A percentile compares a stretch with the other conserved stretches of the same genome.
Evolutionary conservation across 1,140 invertebrate species (phyloP).

Genomic region (Aporrectodea caliginosa): DNA sequence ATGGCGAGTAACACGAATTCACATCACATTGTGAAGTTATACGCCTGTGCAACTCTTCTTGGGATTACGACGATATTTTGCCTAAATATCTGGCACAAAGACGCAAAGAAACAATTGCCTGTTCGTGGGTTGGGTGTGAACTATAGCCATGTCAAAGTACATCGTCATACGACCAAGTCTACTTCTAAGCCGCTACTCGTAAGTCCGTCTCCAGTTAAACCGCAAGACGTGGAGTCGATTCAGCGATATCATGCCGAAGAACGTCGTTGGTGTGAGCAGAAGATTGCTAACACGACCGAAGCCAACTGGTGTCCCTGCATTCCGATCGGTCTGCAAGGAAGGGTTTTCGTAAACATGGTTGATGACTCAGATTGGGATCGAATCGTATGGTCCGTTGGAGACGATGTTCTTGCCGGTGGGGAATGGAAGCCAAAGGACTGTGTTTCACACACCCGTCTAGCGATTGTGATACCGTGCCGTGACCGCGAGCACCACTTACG

Average conservation of each 20-base stretch:
- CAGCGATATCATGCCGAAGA: background rate
- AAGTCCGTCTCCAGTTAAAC: no score
- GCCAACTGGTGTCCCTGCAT: background rate
- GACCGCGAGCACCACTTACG: conserved; percentile 72
- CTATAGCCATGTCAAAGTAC: no score
- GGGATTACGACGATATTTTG: no score
- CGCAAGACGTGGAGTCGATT: no score
- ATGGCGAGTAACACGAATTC: no score
- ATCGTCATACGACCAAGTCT: no score
- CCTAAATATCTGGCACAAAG: no score
- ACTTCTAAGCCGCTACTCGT: no score
- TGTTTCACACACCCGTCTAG: conserved; percentile 57
- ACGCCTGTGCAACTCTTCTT: no score
- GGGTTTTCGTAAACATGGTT: background rate
- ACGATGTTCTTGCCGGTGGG: background rate
- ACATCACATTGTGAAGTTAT: no score
- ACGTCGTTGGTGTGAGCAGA: background rate
- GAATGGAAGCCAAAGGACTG: conserved; percentile 24
- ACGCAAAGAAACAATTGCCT: no score
- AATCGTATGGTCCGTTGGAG: background rate
- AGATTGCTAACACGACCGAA: background rate
- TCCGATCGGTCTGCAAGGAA: background rate
- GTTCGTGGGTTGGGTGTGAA: no score
- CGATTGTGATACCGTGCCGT: conserved; percentile 81
- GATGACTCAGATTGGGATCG: background rate